Conservation (phyloP, 2,888 invertebrate genomes). For the Bhutanitis thaidina region DNA sequence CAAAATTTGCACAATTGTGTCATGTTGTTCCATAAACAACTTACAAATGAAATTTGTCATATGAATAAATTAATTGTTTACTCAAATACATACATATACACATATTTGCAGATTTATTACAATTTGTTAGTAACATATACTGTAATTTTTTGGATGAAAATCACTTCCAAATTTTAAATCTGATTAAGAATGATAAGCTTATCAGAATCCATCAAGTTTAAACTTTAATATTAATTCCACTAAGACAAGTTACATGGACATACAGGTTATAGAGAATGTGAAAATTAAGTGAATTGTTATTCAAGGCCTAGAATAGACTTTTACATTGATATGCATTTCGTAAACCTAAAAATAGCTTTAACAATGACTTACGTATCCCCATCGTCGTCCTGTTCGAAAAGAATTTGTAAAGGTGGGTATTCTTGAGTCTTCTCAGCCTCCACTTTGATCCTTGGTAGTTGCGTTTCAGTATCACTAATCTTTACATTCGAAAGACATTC, state of each 20-base stretch:
- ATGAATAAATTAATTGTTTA: no score
- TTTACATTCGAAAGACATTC: constrained; percentile 82
- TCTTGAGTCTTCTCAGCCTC: constrained; percentile 29
- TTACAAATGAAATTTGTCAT: no score
- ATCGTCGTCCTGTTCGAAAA: constrained; percentile 89
- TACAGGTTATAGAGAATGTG: constrained; percentile 4
- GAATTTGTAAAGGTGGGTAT: constrained; percentile 80
- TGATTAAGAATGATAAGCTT: no score
- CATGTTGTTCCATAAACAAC: no score
- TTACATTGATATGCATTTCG: neutral
- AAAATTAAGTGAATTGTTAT: neutral
- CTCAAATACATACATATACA: no score
- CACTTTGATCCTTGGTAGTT: constrained; percentile 31
- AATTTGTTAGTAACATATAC: no score
- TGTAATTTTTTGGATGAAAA: no score
- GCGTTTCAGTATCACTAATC: constrained; percentile 35
- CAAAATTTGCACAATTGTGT: no score
- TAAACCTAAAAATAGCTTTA: neutral
- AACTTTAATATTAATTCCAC: no score
- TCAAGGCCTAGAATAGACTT: constrained; percentile 10
- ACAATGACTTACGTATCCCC: constrained; percentile 90
- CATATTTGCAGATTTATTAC: no score
- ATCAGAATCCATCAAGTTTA: no score
- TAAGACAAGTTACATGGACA: neutral
- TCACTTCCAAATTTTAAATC: no score